Base-by-base conservation (phyloP, 2,888 invertebrate genomes). In the Isotomurus palustris region DNA sequence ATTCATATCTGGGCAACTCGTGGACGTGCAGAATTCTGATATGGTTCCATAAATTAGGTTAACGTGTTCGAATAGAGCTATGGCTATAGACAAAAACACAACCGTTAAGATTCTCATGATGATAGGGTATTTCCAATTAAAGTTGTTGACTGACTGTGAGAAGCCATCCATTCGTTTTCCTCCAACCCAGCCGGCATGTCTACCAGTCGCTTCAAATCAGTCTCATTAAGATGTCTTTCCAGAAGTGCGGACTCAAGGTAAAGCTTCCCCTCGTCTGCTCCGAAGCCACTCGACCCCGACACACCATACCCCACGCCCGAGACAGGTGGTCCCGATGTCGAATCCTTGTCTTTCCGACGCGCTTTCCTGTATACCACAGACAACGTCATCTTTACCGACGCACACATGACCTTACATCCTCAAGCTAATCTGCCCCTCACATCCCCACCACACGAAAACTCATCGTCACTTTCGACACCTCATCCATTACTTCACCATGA, bases 131-230 rank as follows among this genome's bases (percentile, higher is more conserved):
- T 19, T 47, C 17, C 12, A 50, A 47, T 12, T 60, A 19, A 44
- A 25, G 14, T 28, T 17, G n/a, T 53, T 35, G 12, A 80, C 87
- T 83, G 78, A 94, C 93, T 94, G 78, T 99, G 96, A 69, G 94
- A 95, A 71, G 97, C 97, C 74, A 99, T 86, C 97, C 99, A 99
- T 83, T 99, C 99, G 79, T 96, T 94, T 80, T 91, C 90, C 79
- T 96, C 96, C 77, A 99, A 84, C 68, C 94, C 94, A 71, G 87
- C 85, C 72, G 97, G 97, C 77, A 96, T 83, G 78, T 91, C 89
- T 71, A 96, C 93, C 76, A 97, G 83, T 79, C 91, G 85, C 76
- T 88, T 86, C 81, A 97, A 84, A 82, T 95, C 93, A 76, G 91
- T 84, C 79, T 95, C 92, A 73, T 91, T 89, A 77, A 94, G 83